phyloP scores from a whole-genome alignment of 2,888 invertebrate genomes.

The Tetragnatha montana region DNA sequence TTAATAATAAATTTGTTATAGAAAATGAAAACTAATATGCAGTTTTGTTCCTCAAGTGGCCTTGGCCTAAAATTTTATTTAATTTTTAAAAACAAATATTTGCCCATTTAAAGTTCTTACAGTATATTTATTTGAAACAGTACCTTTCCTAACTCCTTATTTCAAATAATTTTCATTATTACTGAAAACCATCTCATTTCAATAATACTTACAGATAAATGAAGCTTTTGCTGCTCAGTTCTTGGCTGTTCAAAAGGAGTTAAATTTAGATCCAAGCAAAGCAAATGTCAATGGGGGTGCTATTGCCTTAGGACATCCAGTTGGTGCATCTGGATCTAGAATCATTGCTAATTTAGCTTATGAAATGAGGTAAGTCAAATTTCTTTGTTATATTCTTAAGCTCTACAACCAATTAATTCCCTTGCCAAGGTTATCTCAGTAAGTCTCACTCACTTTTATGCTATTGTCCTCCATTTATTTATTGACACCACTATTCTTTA shows the following conservation, averaged over 20 bases:
- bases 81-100: background rate
- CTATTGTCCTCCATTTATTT: no score
- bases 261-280: slow-evolving; percentile 89
- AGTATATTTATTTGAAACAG: background rate
- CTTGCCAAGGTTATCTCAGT: no score
- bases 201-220: slow-evolving; percentile 84
- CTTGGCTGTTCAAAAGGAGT: slow-evolving; percentile 91
- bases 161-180: background rate
- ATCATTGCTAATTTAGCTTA: slow-evolving; percentile 94
- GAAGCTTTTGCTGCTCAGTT: slow-evolving; percentile 98
- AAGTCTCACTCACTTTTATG: no score
- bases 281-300: slow-evolving; percentile 97
- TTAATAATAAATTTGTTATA: background rate
- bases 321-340: slow-evolving; percentile 94
- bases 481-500: no score
- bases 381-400: no score
- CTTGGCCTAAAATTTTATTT: background rate
- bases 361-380: slow-evolving; percentile 84
- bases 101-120: no score
- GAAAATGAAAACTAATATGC: background rate
- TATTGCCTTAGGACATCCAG: slow-evolving; percentile 96
- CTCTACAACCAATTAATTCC: no score
- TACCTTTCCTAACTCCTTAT: background rate
- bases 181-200: slow-evolving; percentile 48
- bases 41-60: background rate